phyloP scores from a whole-genome alignment of 2,888 invertebrate species.

The Chymomyza caudatula region DNA sequence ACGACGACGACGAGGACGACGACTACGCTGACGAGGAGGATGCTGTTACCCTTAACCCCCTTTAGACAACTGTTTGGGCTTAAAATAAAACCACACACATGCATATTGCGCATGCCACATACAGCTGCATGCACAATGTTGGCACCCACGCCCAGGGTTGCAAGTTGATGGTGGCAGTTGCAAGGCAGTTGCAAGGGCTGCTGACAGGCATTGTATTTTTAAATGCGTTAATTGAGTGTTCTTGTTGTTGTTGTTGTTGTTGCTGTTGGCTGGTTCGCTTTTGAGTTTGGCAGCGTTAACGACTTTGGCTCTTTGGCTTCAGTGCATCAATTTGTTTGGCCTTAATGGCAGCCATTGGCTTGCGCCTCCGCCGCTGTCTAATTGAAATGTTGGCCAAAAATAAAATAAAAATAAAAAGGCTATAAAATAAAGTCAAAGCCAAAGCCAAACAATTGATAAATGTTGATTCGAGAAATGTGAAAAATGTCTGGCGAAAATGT shows the following conservation, averaged over 20 bases:
- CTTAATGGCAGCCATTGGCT: background rate
- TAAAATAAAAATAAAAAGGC: background rate
- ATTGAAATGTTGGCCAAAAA: conserved; percentile 21
- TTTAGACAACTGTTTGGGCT: conserved; percentile 33
- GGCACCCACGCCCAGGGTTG: background rate
- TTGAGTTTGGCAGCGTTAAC: conserved; percentile 9
- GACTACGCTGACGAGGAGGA: conserved; percentile 31
- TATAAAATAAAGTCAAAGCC: background rate
- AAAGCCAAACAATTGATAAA: background rate
- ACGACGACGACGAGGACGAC: conserved; percentile 47
- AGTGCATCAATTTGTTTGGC: background rate
- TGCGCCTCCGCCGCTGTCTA: background rate
- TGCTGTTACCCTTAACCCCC: background rate
- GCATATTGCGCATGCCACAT: conserved; percentile 13
- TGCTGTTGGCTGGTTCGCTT: conserved; percentile 10
- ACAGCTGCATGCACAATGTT: conserved; percentile 6
- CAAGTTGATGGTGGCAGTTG: background rate
- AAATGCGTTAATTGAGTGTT: conserved; percentile 71
- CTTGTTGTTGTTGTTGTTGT: background rate
- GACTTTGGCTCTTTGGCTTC: background rate
- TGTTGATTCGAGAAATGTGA: background rate
- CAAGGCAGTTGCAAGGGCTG: conserved; percentile 18
- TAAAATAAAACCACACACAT: conserved; percentile 49
- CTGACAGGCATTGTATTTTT: conserved; percentile 50
- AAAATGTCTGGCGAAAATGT: too few relatives aligned